Evolutionary conservation across 2,797 vertebrate genomes (phyloP).

Genomic region (Anguilla marmorata): DNA sequence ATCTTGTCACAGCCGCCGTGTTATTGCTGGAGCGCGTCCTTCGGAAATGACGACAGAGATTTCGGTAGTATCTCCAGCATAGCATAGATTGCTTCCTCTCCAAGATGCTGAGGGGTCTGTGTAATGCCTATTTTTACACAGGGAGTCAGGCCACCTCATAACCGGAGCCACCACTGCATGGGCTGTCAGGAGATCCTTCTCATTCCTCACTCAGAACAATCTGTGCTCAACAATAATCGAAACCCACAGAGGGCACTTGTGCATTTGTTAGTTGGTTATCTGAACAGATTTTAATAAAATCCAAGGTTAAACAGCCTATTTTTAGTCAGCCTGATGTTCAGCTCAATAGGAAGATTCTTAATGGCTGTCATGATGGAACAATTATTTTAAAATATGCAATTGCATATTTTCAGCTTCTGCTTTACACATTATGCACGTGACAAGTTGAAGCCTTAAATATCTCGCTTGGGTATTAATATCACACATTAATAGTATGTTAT

Average conservation of each 20-base stretch:
- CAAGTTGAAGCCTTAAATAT: no score
- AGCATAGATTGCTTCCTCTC: slow-evolving; percentile 39
- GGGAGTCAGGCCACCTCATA: neutral
- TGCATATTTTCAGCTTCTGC: neutral
- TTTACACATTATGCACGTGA: neutral
- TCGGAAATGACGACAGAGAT: slow-evolving; percentile 26
- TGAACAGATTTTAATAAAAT: neutral
- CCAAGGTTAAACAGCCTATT: neutral
- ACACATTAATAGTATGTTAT: no score
- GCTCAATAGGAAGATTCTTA: neutral
- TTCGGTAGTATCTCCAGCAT: slow-evolving; percentile 38
- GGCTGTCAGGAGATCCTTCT: neutral
- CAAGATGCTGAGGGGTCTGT: neutral
- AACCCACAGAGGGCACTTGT: neutral
- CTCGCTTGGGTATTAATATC: no score
- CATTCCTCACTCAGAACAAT: neutral
- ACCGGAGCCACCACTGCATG: neutral
- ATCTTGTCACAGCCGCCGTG: slow-evolving; percentile 37
- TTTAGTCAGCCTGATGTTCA: neutral
- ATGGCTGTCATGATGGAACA: no score
- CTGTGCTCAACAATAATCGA: neutral
- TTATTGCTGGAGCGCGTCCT: slow-evolving; percentile 31
- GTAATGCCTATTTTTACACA: slow-evolving; percentile 7
- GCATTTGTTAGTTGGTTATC: neutral
- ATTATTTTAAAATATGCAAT: neutral